A percentile compares a stretch with the other conserved stretches of the same genome.
Evolutionary conservation across 2,888 invertebrate genomes (phyloP).

Genomic region (Salpingus planirostris): DNA sequence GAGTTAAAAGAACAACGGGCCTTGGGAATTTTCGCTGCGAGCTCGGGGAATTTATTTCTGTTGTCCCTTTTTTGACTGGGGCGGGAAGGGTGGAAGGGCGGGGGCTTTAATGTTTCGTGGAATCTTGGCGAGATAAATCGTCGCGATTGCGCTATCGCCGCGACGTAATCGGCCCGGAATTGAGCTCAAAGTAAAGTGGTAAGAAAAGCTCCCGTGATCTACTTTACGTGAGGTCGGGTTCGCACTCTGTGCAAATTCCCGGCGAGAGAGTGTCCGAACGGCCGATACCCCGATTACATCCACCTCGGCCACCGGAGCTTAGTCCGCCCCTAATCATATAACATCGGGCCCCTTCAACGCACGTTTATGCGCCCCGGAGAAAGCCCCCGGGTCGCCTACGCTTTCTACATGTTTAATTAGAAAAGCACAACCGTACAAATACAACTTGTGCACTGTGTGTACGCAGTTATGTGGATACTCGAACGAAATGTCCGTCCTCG

Average conservation of each 20-base stretch:
- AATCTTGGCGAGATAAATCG: constrained; percentile 1
- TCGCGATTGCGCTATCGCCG: constrained; percentile 3
- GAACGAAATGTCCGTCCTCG: too few species aligned
- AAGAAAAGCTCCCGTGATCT: constrained; percentile 13
- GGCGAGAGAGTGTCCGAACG: constrained; percentile 8
- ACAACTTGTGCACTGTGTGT: too few species aligned
- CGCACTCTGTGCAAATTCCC: constrained; percentile 14
- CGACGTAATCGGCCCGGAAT: constrained; percentile 3
- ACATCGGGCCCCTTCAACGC: constrained; percentile 6
- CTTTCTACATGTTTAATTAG: constrained; percentile 12
- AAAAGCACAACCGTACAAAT: constrained; percentile 13
- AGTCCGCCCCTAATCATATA: constrained; percentile 16
- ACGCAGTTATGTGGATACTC: too few species aligned
- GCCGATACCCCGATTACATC: constrained; percentile 17
- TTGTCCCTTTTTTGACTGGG: too few species aligned
- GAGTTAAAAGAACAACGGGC: too few species aligned
- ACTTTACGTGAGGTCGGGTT: constrained; percentile 12
- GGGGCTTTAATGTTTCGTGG: too few species aligned
- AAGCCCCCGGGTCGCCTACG: too few species aligned
- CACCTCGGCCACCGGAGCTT: constrained; percentile 17
- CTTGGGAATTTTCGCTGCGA: too few species aligned
- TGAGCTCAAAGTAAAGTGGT: constrained; percentile 4
- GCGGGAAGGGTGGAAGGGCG: too few species aligned
- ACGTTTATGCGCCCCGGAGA: too few species aligned
- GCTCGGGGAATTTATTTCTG: too few species aligned